These are phyloP conservation scores for Prionailurus viverrinus DNA, from an alignment of 2,113 vertebrate genomes.

Conservation along the genomic window DNA sequence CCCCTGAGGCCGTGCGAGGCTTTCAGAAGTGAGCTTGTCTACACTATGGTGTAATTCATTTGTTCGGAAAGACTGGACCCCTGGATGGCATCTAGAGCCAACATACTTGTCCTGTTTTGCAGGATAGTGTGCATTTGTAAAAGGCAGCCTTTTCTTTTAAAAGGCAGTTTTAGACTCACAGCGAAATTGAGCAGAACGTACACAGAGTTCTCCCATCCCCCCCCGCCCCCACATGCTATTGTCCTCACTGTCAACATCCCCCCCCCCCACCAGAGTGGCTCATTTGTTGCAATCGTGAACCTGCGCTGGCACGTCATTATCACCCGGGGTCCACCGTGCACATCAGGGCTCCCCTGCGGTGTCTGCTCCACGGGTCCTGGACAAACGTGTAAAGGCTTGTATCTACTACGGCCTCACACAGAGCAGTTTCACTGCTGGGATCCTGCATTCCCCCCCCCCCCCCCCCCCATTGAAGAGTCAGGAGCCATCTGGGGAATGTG, in stretches of 20 bases:
- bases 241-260: background rate
- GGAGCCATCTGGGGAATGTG: background rate
- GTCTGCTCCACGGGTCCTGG: background rate
- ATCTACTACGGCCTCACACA: fast-evolving
- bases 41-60: background rate
- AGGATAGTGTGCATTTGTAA: background rate
- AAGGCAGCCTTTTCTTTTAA: background rate
- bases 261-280: background rate
- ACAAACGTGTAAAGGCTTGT: fast-evolving
- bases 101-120: background rate
- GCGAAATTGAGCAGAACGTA: background rate
- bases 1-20: background rate
- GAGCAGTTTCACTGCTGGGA: background rate
- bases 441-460: too few species aligned
- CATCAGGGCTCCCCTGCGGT: background rate
- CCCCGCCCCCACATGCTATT: fast-evolving
- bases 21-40: background rate
- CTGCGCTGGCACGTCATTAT: background rate
- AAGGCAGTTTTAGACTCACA: background rate
- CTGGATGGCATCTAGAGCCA: background rate
- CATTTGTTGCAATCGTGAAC: background rate
- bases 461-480: background rate
- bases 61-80: background rate
- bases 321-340: background rate
- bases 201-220: background rate